These are phyloP conservation scores for Lepidotrigona ventralis DNA, from an alignment of 1,140 invertebrate species.

Conservation along the genomic window DNA sequence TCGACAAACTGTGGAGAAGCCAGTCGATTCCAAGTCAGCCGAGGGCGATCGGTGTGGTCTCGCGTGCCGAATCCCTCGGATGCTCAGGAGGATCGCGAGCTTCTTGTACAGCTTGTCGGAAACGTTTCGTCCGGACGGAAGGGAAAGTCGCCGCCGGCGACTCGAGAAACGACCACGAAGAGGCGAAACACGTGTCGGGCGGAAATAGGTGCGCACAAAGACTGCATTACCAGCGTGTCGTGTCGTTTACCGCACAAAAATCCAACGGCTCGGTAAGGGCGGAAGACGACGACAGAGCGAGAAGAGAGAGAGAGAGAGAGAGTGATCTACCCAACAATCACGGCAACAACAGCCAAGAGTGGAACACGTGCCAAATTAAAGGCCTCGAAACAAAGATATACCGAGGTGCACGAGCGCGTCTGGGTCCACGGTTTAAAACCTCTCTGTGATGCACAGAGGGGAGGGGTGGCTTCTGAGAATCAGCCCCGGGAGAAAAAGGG, in stretches of 20 bases:
- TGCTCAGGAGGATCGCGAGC: not conserved
- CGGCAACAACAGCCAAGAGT: conserved; percentile 76
- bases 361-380: conserved; percentile 78
- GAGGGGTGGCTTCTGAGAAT: too few relatives aligned
- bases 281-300: not conserved
- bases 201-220: not conserved
- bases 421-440: conserved; percentile 61
- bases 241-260: conserved; percentile 43
- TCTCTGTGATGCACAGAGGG: conserved; percentile 21
- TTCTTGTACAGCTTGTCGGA: conserved; percentile 24
- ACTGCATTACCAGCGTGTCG: conserved; percentile 45
- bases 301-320: not conserved
- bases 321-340: conserved; percentile 71
- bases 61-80: not conserved
- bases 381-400: conserved; percentile 64
- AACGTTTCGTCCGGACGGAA: conserved; percentile 31
- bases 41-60: not conserved
- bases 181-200: conserved; percentile 50
- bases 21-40: not conserved
- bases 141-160: conserved; percentile 26
- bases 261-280: conserved; percentile 25
- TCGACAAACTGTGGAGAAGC: not conserved
- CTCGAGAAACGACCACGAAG: conserved; percentile 45
- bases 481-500: conserved; percentile 1
- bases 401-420: conserved; percentile 43